Percentiles rank a stretch among this genome's conserved stretches.
These are phyloP conservation scores for Miltochrista miniata DNA, from an alignment of 2,888 invertebrate species.

Conservation along the genomic window DNA sequence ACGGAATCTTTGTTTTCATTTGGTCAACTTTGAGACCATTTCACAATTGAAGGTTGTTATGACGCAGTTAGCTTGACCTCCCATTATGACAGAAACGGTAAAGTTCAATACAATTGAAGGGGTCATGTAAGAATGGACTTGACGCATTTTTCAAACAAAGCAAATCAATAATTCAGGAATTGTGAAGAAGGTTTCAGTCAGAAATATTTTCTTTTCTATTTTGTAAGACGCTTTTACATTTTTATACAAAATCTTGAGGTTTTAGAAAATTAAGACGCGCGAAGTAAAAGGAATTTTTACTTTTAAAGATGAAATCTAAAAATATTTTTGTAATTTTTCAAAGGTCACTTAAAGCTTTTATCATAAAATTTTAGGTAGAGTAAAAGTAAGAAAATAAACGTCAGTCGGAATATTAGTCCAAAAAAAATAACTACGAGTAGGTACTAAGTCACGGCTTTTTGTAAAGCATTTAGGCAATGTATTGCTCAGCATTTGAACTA, in stretches of 20 bases:
- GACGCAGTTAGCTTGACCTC: constrained; percentile 41
- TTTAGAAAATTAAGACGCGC: constrained; percentile 22
- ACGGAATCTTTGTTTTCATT: constrained; percentile 44
- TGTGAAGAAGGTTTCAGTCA: constrained; percentile 25
- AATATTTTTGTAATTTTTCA: too few species aligned
- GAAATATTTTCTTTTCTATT: constrained; percentile 32
- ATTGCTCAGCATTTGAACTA: too few species aligned
- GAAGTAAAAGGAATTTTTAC: constrained; percentile 15
- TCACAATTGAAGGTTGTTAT: constrained; percentile 40
- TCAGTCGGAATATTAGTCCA: too few species aligned
- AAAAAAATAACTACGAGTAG: too few species aligned
- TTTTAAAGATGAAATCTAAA: neutral
- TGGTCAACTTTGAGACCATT: constrained; percentile 44
- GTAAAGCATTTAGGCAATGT: too few species aligned
- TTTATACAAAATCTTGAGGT: constrained; percentile 34
- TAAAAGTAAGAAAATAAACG: too few species aligned
- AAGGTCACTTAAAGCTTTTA: too few species aligned
- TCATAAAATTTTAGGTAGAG: too few species aligned
- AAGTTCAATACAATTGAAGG: constrained; percentile 20
- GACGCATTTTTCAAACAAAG: constrained; percentile 49
- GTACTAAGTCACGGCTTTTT: too few species aligned
- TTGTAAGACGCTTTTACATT: constrained; percentile 33
- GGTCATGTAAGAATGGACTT: constrained; percentile 40
- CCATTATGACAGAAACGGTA: constrained; percentile 24
- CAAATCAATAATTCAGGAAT: constrained; percentile 58